Percentiles rank a stretch among this genome's conserved stretches.
phyloP scores from a whole-genome alignment of 2,888 invertebrate species.

The Trypoxylon attenuatum region DNA sequence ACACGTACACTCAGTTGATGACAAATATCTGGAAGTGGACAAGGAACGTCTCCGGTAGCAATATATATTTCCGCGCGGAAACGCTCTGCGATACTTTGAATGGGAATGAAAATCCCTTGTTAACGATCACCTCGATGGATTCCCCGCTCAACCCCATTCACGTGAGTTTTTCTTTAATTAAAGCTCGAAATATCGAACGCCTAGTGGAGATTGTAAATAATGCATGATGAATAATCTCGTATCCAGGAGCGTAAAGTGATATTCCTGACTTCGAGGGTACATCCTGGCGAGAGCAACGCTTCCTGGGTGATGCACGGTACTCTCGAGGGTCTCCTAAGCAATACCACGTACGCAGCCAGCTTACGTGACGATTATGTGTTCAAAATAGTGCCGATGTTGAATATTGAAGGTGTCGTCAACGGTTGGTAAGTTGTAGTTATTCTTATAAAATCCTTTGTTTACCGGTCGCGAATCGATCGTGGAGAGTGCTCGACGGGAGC shows the following conservation, averaged over 20 bases:
- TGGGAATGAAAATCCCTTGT: slow-evolving; percentile 83
- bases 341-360: slow-evolving; percentile 77
- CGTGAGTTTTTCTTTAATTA: slow-evolving; percentile 73
- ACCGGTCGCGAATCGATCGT: background rate
- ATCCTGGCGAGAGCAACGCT: slow-evolving; percentile 92
- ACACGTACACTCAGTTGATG: slow-evolving; percentile 86
- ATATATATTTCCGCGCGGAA: slow-evolving; percentile 80
- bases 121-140: slow-evolving; percentile 84
- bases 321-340: slow-evolving; percentile 80
- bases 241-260: slow-evolving; percentile 81
- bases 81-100: slow-evolving; percentile 83
- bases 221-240: background rate
- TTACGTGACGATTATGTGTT: slow-evolving; percentile 85
- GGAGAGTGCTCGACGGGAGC: background rate
- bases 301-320: slow-evolving; percentile 93
- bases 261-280: slow-evolving; percentile 87
- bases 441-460: too few relatives aligned
- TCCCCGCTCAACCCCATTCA: slow-evolving; percentile 77
- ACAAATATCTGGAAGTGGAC: slow-evolving; percentile 82
- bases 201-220: background rate
- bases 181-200: too few relatives aligned
- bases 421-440: slow-evolving; percentile 84
- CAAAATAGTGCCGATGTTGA: slow-evolving; percentile 92
- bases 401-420: slow-evolving; percentile 91
- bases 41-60: slow-evolving; percentile 75